Percentiles rank a stretch among this genome's conserved stretches.
Evolutionary conservation across 2,888 invertebrate genomes (phyloP).

Genomic region (Norana najaformis): DNA sequence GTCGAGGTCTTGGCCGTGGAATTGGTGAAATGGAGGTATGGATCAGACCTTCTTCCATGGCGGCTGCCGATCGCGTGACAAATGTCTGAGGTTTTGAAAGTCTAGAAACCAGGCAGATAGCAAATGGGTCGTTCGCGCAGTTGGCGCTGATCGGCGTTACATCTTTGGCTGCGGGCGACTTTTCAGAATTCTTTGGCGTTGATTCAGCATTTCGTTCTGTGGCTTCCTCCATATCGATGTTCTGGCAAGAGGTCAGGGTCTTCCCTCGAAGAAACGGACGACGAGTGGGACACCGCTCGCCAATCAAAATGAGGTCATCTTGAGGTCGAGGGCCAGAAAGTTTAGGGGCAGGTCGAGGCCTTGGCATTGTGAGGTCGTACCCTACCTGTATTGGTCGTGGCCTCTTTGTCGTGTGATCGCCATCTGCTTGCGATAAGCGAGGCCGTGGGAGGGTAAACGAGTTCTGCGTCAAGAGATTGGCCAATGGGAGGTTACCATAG

Average conservation of each 20-base stretch:
- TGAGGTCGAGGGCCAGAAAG: neutral
- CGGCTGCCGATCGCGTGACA: neutral
- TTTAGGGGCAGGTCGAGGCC: neutral
- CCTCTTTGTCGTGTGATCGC: neutral
- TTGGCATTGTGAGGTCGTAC: slow-evolving; percentile 15
- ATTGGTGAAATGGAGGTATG: neutral
- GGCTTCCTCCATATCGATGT: neutral
- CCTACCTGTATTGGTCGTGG: slow-evolving; percentile 1
- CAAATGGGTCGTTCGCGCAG: slow-evolving; percentile 18
- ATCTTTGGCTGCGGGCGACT: neutral
- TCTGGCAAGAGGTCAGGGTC: neutral
- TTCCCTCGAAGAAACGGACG: neutral
- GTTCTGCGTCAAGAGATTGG: neutral
- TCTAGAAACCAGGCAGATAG: neutral
- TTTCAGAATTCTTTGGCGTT: neutral
- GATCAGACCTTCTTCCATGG: neutral
- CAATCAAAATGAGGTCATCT: neutral
- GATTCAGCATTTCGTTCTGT: neutral
- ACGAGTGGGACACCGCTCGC: neutral
- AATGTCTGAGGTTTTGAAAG: neutral
- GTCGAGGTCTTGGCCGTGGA: slow-evolving; percentile 26
- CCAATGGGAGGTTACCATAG: neutral
- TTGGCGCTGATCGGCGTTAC: neutral
- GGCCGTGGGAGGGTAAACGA: slow-evolving; percentile 1
- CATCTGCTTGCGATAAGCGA: neutral